Evolutionary conservation across 2,888 invertebrate species (phyloP).

Genomic region (Dioctria rufipes): DNA sequence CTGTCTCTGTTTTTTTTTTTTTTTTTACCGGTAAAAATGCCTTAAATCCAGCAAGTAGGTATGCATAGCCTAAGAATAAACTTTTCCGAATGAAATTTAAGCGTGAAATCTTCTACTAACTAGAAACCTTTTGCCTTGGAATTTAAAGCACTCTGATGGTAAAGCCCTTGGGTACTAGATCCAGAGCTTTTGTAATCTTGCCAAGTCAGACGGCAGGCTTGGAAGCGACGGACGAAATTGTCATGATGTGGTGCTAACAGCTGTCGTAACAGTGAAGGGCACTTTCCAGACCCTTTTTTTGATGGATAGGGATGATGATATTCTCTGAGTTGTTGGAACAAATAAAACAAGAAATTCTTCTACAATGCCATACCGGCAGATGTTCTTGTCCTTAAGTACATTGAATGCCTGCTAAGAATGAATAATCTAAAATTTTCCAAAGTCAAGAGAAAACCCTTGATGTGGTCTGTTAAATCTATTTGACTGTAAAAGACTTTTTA

Average conservation of each 20-base stretch:
- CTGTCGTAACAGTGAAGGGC: background rate
- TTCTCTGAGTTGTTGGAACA: background rate
- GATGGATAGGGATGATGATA: background rate
- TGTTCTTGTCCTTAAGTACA: constrained; percentile 1
- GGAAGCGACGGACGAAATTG: background rate
- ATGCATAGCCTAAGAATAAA: no score
- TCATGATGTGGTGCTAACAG: background rate
- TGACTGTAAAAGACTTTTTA: background rate
- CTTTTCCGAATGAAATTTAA: no score
- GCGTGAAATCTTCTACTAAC: no score
- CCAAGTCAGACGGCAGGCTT: background rate
- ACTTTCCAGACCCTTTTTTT: background rate
- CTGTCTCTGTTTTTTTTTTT: no score
- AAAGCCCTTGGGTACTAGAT: no score
- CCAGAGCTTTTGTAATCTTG: background rate
- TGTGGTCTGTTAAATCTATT: background rate
- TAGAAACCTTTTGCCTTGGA: background rate
- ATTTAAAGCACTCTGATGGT: background rate
- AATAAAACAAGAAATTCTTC: background rate
- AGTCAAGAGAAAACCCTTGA: background rate
- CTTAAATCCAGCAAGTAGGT: no score
- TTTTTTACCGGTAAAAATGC: no score
- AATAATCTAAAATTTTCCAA: background rate
- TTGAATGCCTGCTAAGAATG: background rate
- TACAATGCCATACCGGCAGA: background rate